phyloP scores from a whole-genome alignment of 2,797 vertebrate genomes.

The Trachops cirrhosus region DNA sequence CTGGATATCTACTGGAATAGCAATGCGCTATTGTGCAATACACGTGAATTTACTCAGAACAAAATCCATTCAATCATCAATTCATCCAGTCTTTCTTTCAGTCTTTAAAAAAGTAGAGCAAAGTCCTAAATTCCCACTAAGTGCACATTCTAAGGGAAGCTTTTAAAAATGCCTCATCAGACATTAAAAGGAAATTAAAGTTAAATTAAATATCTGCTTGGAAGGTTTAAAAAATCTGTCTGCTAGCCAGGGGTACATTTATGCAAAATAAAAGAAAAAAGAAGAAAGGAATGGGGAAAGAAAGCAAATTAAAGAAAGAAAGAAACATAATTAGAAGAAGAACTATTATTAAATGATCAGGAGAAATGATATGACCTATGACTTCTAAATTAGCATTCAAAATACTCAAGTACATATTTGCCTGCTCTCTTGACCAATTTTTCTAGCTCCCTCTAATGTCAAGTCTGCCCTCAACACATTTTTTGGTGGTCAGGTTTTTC shows the following conservation, averaged over 20 bases:
- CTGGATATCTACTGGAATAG: slow-evolving; percentile 91
- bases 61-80: slow-evolving; percentile 91
- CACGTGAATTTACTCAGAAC: slow-evolving; percentile 89
- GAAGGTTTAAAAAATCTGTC: slow-evolving; percentile 83
- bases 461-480: slow-evolving; percentile 79
- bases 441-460: slow-evolving; percentile 89
- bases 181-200: slow-evolving; percentile 91
- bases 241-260: slow-evolving; percentile 83
- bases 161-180: slow-evolving; percentile 91
- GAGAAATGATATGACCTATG: slow-evolving; percentile 92
- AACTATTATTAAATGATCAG: slow-evolving; percentile 91
- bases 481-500: slow-evolving; percentile 74
- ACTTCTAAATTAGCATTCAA: slow-evolving; percentile 96
- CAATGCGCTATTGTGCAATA: slow-evolving; percentile 95
- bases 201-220: slow-evolving; percentile 87
- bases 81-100: slow-evolving; percentile 85
- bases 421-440: slow-evolving; percentile 93
- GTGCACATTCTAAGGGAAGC: slow-evolving; percentile 87
- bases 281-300: slow-evolving; percentile 79
- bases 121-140: slow-evolving; percentile 90
- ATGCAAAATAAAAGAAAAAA: slow-evolving; percentile 83
- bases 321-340: slow-evolving; percentile 79
- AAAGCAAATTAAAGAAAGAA: slow-evolving; percentile 71
- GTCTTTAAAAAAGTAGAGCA: slow-evolving; percentile 86
- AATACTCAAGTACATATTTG: slow-evolving; percentile 99